phyloP scores from a whole-genome alignment of 1,140 invertebrate species.

The Rhizoglyphus robini region DNA sequence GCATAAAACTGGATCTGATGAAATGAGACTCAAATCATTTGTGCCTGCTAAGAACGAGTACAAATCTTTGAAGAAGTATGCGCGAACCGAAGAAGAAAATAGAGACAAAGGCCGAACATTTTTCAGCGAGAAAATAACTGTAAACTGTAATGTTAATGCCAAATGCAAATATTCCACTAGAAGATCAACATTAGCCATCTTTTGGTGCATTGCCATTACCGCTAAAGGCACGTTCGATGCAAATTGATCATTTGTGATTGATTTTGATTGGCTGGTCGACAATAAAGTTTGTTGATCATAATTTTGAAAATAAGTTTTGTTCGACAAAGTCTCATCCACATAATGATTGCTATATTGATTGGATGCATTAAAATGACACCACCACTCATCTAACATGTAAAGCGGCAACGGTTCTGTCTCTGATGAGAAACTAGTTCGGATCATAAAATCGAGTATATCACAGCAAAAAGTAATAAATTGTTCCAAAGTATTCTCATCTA shows the following conservation, averaged over 20 bases:
- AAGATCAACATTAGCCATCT: slow-evolving; percentile 54
- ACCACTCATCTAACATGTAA: slow-evolving; percentile 34
- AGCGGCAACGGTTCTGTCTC: slow-evolving; percentile 33
- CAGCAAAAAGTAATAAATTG: slow-evolving; percentile 52
- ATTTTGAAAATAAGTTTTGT: not conserved
- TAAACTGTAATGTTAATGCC: slow-evolving; percentile 55
- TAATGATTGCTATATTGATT: slow-evolving; percentile 24
- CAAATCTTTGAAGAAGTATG: slow-evolving; percentile 37
- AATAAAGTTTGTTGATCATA: not conserved
- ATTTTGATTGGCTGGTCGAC: slow-evolving; percentile 20
- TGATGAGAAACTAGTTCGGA: slow-evolving; percentile 12
- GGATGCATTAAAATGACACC: slow-evolving; percentile 31
- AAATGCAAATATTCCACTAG: slow-evolving; percentile 64
- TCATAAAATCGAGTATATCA: slow-evolving; percentile 17
- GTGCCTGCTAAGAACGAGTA: slow-evolving; percentile 32
- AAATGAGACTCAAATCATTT: slow-evolving; percentile 21
- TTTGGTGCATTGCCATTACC: slow-evolving; percentile 58
- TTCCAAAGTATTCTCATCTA: slow-evolving; percentile 47
- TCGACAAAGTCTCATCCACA: not conserved
- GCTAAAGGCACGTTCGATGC: slow-evolving; percentile 42
- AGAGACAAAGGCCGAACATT: slow-evolving; percentile 53
- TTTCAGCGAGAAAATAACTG: slow-evolving; percentile 59
- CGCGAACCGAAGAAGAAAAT: slow-evolving; percentile 53
- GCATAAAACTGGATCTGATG: slow-evolving; percentile 32
- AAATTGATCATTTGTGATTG: not conserved